Conservation (phyloP, 1,140 invertebrate species). For the Cardiocondyla obscurior region DNA sequence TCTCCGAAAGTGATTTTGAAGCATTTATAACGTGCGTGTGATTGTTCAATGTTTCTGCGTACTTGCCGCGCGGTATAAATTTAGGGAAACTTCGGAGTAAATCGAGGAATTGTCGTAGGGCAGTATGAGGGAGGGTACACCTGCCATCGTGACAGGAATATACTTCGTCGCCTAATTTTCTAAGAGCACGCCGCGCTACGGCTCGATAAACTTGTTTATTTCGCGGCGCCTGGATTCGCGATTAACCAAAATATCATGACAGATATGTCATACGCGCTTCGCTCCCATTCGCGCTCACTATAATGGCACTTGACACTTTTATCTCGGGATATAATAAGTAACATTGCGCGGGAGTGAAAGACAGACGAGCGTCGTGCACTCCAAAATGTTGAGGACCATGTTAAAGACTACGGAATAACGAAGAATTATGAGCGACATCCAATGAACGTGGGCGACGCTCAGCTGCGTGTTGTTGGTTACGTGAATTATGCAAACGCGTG, state of each 20-base stretch:
- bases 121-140: constrained; percentile 27
- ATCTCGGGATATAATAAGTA: constrained; percentile 26
- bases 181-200: constrained; percentile 3
- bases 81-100: not conserved
- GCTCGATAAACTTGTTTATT: constrained; percentile 61
- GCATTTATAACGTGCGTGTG: not conserved
- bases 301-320: constrained; percentile 34
- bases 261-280: not conserved
- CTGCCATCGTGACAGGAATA: constrained; percentile 52
- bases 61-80: not conserved
- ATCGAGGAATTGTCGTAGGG: constrained; percentile 16
- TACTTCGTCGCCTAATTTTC: constrained; percentile 56
- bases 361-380: not conserved
- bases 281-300: not conserved
- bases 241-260: constrained; percentile 29
- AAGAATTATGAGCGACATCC: constrained; percentile 23
- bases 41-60: not conserved
- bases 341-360: constrained; percentile 7
- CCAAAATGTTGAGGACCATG: constrained; percentile 9
- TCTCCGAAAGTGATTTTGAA: not conserved
- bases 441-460: not conserved
- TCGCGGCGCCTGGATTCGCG: constrained; percentile 29
- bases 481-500: constrained; percentile 33
- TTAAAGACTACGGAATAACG: constrained; percentile 30
- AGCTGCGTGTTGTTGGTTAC: constrained; percentile 2